Evolutionary conservation across 2,888 invertebrate genomes (phyloP).

Genomic region (Congeria kusceri): DNA sequence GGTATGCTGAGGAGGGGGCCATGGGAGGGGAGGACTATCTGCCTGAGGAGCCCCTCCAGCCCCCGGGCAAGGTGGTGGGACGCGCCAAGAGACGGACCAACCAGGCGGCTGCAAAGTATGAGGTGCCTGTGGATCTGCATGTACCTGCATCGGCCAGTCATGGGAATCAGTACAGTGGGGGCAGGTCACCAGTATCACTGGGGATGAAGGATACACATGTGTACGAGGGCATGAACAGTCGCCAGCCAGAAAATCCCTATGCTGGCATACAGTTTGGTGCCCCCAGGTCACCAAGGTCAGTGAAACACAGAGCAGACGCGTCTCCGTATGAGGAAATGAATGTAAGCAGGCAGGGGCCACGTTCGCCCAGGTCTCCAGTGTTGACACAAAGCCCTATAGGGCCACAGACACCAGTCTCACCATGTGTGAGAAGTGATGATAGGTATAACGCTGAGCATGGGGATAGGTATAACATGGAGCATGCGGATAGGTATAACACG

Average conservation of each 20-base stretch:
- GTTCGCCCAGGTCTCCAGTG: slow-evolving; percentile 10
- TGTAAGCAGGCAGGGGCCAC: not conserved
- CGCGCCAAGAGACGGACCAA: slow-evolving; percentile 51
- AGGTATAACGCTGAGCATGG: not conserved
- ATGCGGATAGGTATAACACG: not conserved
- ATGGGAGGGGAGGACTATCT: slow-evolving; percentile 53
- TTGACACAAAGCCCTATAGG: not conserved
- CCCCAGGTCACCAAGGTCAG: slow-evolving; percentile 7
- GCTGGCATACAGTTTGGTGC: slow-evolving; percentile 5
- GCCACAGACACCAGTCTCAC: slow-evolving; percentile 24
- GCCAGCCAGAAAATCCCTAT: slow-evolving; percentile 31
- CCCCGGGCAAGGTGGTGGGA: slow-evolving; percentile 50
- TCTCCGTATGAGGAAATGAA: slow-evolving; percentile 33
- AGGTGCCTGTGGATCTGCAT: slow-evolving; percentile 66
- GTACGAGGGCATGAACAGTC: slow-evolving; percentile 27
- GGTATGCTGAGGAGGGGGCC: slow-evolving; percentile 37
- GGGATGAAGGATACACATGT: not conserved
- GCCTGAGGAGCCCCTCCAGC: slow-evolving; percentile 39
- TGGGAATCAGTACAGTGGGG: not conserved
- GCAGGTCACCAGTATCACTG: not conserved
- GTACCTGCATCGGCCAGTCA: slow-evolving; percentile 37
- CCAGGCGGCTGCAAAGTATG: slow-evolving; percentile 29
- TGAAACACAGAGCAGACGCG: not conserved
- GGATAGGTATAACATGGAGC: not conserved
- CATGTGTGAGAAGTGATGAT: not conserved